Evolutionary conservation across 2,888 invertebrate genomes (phyloP).

Genomic region (Thymelicus acteon): DNA sequence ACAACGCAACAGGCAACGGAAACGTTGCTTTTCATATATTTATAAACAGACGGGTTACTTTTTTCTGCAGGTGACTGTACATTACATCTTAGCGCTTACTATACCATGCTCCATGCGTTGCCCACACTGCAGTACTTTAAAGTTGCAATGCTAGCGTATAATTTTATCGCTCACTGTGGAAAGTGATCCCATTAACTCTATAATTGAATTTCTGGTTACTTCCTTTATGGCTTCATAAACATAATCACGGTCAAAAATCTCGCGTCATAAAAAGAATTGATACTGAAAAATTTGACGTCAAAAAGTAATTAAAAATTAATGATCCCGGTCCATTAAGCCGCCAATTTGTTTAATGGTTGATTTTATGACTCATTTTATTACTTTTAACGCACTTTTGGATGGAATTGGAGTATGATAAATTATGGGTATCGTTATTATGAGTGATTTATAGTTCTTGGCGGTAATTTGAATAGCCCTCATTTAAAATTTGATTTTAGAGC

Average conservation of each 20-base stretch:
- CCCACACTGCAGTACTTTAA: too few relatives aligned
- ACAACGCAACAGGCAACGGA: too few relatives aligned
- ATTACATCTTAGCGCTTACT: too few relatives aligned
- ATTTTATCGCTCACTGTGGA: neutral
- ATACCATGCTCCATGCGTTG: too few relatives aligned
- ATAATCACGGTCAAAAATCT: slow-evolving; percentile 4
- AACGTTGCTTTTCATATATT: too few relatives aligned
- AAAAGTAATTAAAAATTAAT: slow-evolving; percentile 34
- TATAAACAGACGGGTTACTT: too few relatives aligned
- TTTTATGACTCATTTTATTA: slow-evolving; percentile 35
- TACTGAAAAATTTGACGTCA: slow-evolving; percentile 27
- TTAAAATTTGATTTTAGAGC: slow-evolving; percentile 5
- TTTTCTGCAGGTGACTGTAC: too few relatives aligned
- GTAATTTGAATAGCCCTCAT: slow-evolving; percentile 13
- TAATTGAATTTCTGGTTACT: neutral
- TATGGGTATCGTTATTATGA: slow-evolving; percentile 28
- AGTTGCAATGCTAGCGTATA: neutral
- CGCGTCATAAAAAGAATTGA: slow-evolving; percentile 8
- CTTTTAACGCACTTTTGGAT: slow-evolving; percentile 28
- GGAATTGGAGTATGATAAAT: slow-evolving; percentile 33
- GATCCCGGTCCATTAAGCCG: slow-evolving; percentile 29
- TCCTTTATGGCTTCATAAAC: neutral
- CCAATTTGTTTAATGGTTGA: slow-evolving; percentile 38
- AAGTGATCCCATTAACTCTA: neutral
- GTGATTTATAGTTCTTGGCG: slow-evolving; percentile 27